These are phyloP conservation scores for Apomyelois bistriatella DNA, from an alignment of 2,888 invertebrate species.

Conservation along the genomic window DNA sequence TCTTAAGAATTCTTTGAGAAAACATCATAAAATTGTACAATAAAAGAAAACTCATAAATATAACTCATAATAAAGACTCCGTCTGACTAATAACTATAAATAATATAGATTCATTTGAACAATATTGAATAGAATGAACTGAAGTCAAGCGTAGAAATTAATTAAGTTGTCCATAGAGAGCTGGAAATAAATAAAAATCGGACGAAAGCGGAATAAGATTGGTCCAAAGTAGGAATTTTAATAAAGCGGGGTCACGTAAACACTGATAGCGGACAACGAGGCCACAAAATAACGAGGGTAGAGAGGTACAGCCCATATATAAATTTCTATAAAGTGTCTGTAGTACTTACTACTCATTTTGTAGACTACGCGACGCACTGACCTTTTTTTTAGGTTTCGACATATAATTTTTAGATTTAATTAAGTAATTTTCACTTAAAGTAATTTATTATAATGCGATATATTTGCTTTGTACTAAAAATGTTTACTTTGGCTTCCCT, in stretches of 20 bases:
- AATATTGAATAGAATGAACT: slow-evolving; percentile 34
- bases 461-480: too few relatives aligned
- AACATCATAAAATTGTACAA: not conserved
- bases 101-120: not conserved
- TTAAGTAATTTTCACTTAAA: too few relatives aligned
- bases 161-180: slow-evolving; percentile 54
- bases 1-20: too few relatives aligned
- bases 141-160: slow-evolving; percentile 52
- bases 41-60: not conserved
- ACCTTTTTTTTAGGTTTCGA: too few relatives aligned
- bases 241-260: slow-evolving; percentile 71
- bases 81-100: not conserved
- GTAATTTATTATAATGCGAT: too few relatives aligned
- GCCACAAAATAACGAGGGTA: not conserved
- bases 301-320: not conserved
- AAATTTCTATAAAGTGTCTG: too few relatives aligned
- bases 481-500: too few relatives aligned
- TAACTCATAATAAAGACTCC: too few relatives aligned
- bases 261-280: slow-evolving; percentile 43
- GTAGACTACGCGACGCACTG: too few relatives aligned
- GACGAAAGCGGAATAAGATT: slow-evolving; percentile 46
- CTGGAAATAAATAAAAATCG: slow-evolving; percentile 47
- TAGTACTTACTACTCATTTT: too few relatives aligned
- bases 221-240: slow-evolving; percentile 65
- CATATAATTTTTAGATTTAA: too few relatives aligned